These are phyloP conservation scores for Tinamus major DNA, from an alignment of 2,797 vertebrate genomes.

Conservation along the genomic window DNA sequence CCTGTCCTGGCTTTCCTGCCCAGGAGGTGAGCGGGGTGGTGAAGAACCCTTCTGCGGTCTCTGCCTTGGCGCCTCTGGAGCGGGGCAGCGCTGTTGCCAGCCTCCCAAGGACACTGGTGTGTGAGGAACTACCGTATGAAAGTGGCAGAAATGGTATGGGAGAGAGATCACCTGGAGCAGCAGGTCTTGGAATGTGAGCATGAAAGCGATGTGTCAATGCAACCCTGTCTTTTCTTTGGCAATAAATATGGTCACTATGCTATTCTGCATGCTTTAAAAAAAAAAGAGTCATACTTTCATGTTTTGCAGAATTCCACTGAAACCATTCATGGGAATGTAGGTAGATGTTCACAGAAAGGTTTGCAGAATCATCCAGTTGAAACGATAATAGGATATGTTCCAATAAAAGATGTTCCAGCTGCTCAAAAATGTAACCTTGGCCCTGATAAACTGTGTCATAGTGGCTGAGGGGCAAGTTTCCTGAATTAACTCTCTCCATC, in stretches of 20 bases:
- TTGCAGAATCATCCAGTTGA: neutral
- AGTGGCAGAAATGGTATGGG: neutral
- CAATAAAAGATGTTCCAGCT: neutral
- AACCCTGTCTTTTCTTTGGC: neutral
- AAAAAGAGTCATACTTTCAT: neutral
- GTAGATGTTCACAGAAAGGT: neutral
- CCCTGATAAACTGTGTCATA: neutral
- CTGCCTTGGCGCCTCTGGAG: neutral
- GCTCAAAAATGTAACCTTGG: neutral
- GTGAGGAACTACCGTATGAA: neutral
- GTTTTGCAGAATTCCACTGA: neutral
- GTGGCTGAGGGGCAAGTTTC: neutral
- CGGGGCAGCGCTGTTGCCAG: neutral
- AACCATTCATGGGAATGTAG: neutral
- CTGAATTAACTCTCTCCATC: neutral
- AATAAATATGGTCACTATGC: neutral
- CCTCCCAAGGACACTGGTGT: accelerated
- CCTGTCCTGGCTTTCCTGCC: neutral
- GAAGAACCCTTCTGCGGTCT: neutral
- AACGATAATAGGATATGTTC: neutral
- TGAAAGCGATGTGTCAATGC: neutral
- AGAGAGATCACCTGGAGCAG: neutral
- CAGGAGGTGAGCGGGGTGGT: neutral
- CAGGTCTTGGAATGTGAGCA: neutral
- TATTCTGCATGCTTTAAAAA: neutral